Evolutionary conservation across 2,797 vertebrate species (phyloP), one percentile per base, ranked within the genome.

Genomic region (Australoheros facetus): DNA sequence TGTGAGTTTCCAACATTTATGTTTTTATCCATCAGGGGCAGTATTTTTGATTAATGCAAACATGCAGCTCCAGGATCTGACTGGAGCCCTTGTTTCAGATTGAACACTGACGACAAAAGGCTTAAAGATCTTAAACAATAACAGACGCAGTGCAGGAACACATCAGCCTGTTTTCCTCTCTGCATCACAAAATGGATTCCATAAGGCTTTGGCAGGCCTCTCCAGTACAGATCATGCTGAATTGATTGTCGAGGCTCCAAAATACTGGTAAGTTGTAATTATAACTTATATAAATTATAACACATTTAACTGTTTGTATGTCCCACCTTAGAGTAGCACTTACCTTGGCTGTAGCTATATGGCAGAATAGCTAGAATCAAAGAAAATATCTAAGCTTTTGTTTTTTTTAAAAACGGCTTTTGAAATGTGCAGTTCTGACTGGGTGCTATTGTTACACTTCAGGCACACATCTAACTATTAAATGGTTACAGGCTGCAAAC

Each of bases 71-170:
- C 66, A 58, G 77, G 72, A 77, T 87, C 55, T 71, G 83, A 88
- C 77, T 75, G 85, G 70, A 90, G 75, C 37, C 28, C 79, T 86
- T 78, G 82, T 87, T 89, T 82, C 82, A 85, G 77, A 87, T 84
- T 88, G 78, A 75, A 81, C 73, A 88, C 73, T 60, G 56, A 71
- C 87, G 80, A 74, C 79, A 85, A 83, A 79, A 60, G 66, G 79
- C 82, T 84, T 71, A 72, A 83, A 85, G 77, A 87, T 89, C 78
- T 93, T 89, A 87, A 85, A 90, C 73, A 30, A 80, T 73, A 88
- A 90, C 84, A 91, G 80, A 90, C 78, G 58, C 17, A 26, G 37
- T 5, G 73, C 70, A 69, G 81, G 70, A 89, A 89, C 86, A 91
- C 90, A 77, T 75, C 78, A 16, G 72, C 79, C 83, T 73, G 74